Conservation (phyloP, 2,888 invertebrate species). For the Octonoba sinensis region DNA sequence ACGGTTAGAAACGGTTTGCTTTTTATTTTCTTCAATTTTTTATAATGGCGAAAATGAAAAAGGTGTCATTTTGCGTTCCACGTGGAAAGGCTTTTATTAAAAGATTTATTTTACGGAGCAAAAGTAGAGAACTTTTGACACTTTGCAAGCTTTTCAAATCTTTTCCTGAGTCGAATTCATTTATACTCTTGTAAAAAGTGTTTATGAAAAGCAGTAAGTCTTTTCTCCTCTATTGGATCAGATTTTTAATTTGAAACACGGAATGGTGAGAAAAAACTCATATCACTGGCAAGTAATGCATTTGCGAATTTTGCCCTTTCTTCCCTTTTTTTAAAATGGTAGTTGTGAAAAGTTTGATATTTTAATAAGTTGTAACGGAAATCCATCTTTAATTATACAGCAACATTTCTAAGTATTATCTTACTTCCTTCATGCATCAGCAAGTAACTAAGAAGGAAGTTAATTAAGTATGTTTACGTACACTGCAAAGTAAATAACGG, state of each 20-base stretch:
- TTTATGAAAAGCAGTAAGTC: slow-evolving; percentile 20
- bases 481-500: too few species aligned
- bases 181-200: slow-evolving; percentile 10
- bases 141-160: slow-evolving; percentile 17
- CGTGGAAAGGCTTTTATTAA: slow-evolving; percentile 23
- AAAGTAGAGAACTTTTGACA: slow-evolving; percentile 6
- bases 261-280: background rate
- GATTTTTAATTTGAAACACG: slow-evolving; percentile 24
- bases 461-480: too few species aligned
- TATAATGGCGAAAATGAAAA: slow-evolving; percentile 5
- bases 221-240: background rate
- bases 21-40: slow-evolving; percentile 7
- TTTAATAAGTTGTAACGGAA: too few species aligned
- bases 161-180: background rate
- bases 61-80: slow-evolving; percentile 31
- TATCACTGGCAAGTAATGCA: slow-evolving; percentile 8
- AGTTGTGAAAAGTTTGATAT: too few species aligned
- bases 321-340: background rate
- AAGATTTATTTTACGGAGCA: slow-evolving; percentile 32
- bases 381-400: too few species aligned
- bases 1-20: background rate
- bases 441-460: too few species aligned
- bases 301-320: background rate
- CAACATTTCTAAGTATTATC: too few species aligned
- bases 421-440: too few species aligned